These are phyloP conservation scores for Calephelis nemesis DNA, from an alignment of 1,140 invertebrate genomes.

Conservation along the genomic window DNA sequence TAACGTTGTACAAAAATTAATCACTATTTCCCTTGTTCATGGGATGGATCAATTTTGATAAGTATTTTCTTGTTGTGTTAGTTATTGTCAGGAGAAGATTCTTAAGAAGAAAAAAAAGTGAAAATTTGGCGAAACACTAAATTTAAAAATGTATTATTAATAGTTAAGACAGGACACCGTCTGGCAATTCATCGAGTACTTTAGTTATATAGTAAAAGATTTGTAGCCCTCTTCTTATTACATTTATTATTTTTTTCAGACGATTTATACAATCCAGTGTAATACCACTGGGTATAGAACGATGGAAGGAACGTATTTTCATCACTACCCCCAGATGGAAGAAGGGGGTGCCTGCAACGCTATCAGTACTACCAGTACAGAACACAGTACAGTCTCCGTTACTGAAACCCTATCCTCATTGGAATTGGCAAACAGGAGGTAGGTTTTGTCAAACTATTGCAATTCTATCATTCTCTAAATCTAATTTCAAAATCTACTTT, in stretches of 20 bases:
- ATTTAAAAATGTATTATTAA: too few species aligned
- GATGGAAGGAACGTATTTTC: conserved; percentile 83
- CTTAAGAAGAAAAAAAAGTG: too few species aligned
- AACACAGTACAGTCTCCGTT: conserved; percentile 80
- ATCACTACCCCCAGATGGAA: conserved; percentile 90
- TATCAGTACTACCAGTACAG: conserved; percentile 80
- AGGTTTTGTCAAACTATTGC: conserved; percentile 18
- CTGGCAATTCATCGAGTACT: too few species aligned
- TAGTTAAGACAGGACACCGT: too few species aligned
- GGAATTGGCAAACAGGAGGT: conserved; percentile 83
- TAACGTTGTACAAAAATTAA: too few species aligned
- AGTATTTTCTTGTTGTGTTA: too few species aligned
- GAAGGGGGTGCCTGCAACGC: conserved; percentile 85
- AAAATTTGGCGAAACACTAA: too few species aligned
- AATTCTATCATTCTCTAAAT: background rate
- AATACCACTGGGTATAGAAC: conserved; percentile 86
- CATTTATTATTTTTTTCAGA: conserved; percentile 48
- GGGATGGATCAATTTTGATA: too few species aligned
- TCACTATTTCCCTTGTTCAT: too few species aligned
- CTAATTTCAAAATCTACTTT: too few species aligned
- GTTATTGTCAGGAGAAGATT: too few species aligned
- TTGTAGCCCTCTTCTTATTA: background rate
- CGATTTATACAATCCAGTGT: conserved; percentile 86
- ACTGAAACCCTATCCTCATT: conserved; percentile 86
- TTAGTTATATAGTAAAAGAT: too few species aligned